These are phyloP conservation scores for Latrodectus geometricus DNA, from an alignment of 1,140 invertebrate genomes.

Conservation along the genomic window DNA sequence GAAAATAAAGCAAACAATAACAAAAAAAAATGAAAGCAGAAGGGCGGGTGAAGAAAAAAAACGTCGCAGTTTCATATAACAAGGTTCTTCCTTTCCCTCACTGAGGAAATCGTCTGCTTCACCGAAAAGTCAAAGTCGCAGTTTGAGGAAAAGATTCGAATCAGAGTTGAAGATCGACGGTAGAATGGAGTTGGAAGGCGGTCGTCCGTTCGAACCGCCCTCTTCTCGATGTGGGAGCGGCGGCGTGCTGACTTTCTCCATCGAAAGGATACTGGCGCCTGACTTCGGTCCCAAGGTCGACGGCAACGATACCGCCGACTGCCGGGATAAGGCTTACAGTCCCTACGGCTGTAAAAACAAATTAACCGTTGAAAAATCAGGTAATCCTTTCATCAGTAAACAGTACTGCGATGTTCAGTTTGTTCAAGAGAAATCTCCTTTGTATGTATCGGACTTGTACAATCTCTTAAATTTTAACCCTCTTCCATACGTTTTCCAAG, in stretches of 20 bases:
- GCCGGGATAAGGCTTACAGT: neutral
- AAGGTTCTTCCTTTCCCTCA: neutral
- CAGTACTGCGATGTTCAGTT: neutral
- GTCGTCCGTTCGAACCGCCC: neutral
- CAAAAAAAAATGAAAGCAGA: slow-evolving; percentile 1
- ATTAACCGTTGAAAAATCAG: no score
- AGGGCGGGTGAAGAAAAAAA: neutral
- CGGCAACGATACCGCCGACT: neutral
- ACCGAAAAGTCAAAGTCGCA: neutral
- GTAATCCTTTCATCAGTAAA: neutral
- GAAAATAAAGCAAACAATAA: neutral
- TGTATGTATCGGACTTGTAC: neutral
- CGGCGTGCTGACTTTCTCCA: slow-evolving; percentile 14
- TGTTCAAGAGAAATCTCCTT: neutral
- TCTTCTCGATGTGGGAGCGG: neutral
- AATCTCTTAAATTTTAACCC: neutral
- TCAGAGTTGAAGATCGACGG: neutral
- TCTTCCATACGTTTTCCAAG: neutral
- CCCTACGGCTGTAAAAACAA: neutral
- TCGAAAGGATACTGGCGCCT: slow-evolving; percentile 23
- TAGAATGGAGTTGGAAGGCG: neutral
- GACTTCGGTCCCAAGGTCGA: slow-evolving; percentile 20
- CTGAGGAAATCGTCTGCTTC: neutral
- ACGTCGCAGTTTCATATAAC: neutral
- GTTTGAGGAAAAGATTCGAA: neutral